These are phyloP conservation scores for Chironomus tepperi DNA, from an alignment of 1,140 invertebrate genomes.

Conservation along the genomic window DNA sequence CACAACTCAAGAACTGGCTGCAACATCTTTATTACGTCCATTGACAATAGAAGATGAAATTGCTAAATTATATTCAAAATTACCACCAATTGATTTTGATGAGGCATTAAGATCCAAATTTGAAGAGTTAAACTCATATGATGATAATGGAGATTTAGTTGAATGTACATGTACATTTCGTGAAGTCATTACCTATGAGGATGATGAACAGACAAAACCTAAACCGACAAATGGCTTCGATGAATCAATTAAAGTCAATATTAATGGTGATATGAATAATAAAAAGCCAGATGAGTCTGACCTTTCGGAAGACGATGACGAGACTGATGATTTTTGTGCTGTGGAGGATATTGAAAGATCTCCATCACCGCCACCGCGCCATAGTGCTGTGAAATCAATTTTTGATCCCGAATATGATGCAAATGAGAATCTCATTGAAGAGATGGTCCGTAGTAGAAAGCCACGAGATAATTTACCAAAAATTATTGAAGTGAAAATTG, in stretches of 20 bases:
- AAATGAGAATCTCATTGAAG: conserved; percentile 17
- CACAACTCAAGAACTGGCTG: neutral
- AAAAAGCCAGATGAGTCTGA: conserved; percentile 33
- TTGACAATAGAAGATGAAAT: conserved; percentile 25
- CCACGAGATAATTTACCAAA: neutral
- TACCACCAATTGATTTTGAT: conserved; percentile 24
- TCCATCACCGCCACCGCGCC: neutral
- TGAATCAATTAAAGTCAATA: conserved; percentile 31
- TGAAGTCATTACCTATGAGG: conserved; percentile 27
- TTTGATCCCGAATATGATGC: conserved; percentile 23
- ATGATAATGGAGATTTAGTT: conserved; percentile 25
- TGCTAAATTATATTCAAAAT: neutral
- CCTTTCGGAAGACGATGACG: conserved; percentile 32
- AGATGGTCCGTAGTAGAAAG: neutral
- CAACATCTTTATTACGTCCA: neutral
- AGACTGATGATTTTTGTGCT: conserved; percentile 25
- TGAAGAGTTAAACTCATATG: neutral
- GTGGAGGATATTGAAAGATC: neutral
- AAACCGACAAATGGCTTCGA: neutral
- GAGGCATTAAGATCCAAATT: neutral
- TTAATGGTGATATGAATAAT: conserved; percentile 44
- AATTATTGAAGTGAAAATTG: conserved; percentile 11
- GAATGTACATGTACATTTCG: conserved; percentile 34
- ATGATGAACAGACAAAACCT: neutral
- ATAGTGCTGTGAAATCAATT: conserved; percentile 17